These are phyloP conservation scores for Desoria tigrina DNA, from an alignment of 2,888 invertebrate genomes.

Conservation along the genomic window DNA sequence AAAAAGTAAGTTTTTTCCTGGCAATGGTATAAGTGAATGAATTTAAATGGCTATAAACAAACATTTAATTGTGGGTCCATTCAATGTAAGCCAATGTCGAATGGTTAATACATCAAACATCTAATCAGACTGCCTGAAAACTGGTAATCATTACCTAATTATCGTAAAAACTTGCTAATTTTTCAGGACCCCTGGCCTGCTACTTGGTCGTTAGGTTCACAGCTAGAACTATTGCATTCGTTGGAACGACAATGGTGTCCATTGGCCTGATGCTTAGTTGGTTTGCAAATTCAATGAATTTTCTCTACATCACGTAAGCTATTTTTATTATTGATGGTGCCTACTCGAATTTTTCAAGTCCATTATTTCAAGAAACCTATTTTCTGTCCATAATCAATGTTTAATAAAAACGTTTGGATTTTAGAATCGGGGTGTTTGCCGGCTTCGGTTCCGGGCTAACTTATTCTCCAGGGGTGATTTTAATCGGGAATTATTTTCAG, in stretches of 20 bases:
- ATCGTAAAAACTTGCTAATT: too few relatives aligned
- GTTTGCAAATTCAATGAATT: slow-evolving; percentile 28
- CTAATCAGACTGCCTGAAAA: too few relatives aligned
- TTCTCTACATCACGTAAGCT: slow-evolving; percentile 38
- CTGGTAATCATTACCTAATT: neutral
- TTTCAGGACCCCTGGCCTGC: slow-evolving; percentile 40
- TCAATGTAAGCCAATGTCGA: too few relatives aligned
- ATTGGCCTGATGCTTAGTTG: slow-evolving; percentile 37
- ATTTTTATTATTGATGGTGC: neutral
- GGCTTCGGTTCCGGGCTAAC: slow-evolving; percentile 37
- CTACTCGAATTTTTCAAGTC: neutral
- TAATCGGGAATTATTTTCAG: slow-evolving; percentile 32
- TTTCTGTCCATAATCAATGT: too few relatives aligned
- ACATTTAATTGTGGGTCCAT: too few relatives aligned
- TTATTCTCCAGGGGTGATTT: slow-evolving; percentile 36
- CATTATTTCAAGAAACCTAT: neutral
- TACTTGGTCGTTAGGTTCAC: slow-evolving; percentile 32
- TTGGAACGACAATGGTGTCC: slow-evolving; percentile 35
- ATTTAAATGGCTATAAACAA: too few relatives aligned
- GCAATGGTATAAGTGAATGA: too few relatives aligned
- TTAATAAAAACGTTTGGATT: neutral
- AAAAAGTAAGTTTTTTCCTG: neutral
- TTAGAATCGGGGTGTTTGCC: slow-evolving; percentile 27
- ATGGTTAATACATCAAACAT: too few relatives aligned
- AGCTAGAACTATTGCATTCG: slow-evolving; percentile 29